Base-by-base conservation (phyloP, 2,888 invertebrate genomes). In the Drosophila heteroneura region DNA sequence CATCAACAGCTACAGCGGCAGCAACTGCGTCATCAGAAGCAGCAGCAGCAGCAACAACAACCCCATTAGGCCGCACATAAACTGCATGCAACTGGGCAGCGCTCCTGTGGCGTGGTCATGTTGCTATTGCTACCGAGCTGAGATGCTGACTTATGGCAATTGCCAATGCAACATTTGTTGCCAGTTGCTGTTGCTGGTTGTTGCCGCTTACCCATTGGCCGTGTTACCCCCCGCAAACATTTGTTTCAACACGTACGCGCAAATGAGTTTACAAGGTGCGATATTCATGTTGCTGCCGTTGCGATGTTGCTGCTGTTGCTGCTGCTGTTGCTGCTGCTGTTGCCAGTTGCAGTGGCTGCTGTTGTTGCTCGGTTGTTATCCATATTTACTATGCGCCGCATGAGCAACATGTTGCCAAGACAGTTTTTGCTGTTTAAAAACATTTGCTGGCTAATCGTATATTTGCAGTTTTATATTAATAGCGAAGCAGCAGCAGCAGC, bases 191-290 rank as follows among this genome's bases (percentile, higher is more conserved):
- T 70, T 65, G 70, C 60, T 76, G 74, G 60, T 39, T 67, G 70
- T 44, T 77, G 71, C 66, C 51, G 59, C 59, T 69, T 76, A 67
- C 74, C 72, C 59, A 74, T 66, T 60, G 72, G 67, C 76, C 62
- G 62, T 72, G 61, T 61, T 77, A 81, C 90, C 83, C 89, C 91
- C 91, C 91, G 92, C 91, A 87, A 92, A 92, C 92, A 92, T 92
- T 92, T 93, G 93, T 93, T 92, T 91, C 91, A 91, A 92, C 93
- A 93, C 92, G 91, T 91, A 90, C 86, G 92, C 91, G 90, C 92
- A 93, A 93, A 93, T 93, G 93, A 93, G 93, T 92, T 91, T 92
- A 93, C 93, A 93, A 91, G 92, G 90, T 85, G 92, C 90, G 91
- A 93, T 91, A 91, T 91, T 88, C 89, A 82, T 81, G 83, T 88